Base-by-base conservation (phyloP, 2,888 invertebrate species). In the Vesta saturnalis region DNA sequence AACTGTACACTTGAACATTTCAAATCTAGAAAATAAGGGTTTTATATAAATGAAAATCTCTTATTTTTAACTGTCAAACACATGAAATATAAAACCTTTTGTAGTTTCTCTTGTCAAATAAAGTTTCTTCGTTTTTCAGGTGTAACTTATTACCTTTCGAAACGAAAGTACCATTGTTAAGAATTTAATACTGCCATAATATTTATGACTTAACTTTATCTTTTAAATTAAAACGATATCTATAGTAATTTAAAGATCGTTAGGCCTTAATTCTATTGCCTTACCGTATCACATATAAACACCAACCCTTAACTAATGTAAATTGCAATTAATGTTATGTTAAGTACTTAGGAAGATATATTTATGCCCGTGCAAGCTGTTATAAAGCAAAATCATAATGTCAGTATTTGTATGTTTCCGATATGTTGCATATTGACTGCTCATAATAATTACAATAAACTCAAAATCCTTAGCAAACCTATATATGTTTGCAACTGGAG, bases 21-120 rank as follows among this genome's bases (percentile, higher is more conserved):
- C n/a, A n/a, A 39, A 39, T n/a, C n/a, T n/a, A n/a, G 39, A 39
- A n/a, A 39, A 39, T 39, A 39, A 39, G 39, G n/a, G 39, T 39
- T 39, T n/a, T 39, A n/a, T n/a, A n/a, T n/a, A n/a, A 39, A 39
- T n/a, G 12, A n/a, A 39, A 39, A 39, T 39, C 39, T 39, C 39
- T n/a, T n/a, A 39, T 39, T 39, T 39, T 39, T 39, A 39, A 39
- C 39, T 39, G 39, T 39, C 39, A 39, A 39, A 39, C 39, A 1
- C 39, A 39, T 39, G n/a, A 39, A 39, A 39, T 39, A 39, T 39
- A 39, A 39, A 39, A n/a, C 39, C 39, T 39, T 39, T 39, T 39
- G 39, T 39, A 39, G 12, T 39, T 39, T 39, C n/a, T 39, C 12
- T n/a, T 39, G 39, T 39, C 39, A 39, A 39, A 39, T 39, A 39